A percentile compares a stretch with the other conserved stretches of the same genome.
Conservation (phyloP, 1,140 invertebrate species). For the Oryctes rhinoceros region DNA sequence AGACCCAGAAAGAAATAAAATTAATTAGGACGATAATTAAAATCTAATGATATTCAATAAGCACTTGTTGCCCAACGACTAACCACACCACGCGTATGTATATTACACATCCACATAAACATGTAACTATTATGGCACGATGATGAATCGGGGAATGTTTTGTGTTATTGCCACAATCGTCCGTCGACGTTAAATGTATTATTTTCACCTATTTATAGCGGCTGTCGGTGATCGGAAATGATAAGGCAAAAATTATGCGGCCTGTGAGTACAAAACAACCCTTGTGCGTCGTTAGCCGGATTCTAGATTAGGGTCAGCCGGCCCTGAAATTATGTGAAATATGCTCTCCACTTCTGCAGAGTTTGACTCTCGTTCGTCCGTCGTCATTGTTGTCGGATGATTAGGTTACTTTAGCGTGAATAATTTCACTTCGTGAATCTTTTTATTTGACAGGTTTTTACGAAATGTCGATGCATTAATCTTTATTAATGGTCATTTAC, state of each 20-base stretch:
- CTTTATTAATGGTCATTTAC: too few relatives aligned
- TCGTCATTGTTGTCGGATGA: background rate
- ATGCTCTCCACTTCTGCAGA: background rate
- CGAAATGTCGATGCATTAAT: too few relatives aligned
- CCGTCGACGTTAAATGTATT: slow-evolving; percentile 1
- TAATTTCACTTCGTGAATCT: background rate
- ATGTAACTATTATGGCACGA: background rate
- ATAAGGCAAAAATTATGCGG: slow-evolving; percentile 37
- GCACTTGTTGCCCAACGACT: too few relatives aligned
- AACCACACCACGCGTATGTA: too few relatives aligned
- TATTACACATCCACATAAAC: background rate
- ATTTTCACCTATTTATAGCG: slow-evolving; percentile 31
- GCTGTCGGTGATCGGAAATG: slow-evolving; percentile 32
- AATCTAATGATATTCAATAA: too few relatives aligned
- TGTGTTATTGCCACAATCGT: slow-evolving; percentile 15
- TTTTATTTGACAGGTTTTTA: background rate
- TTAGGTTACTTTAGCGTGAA: background rate
- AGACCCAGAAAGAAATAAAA: too few relatives aligned
- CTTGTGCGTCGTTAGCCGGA: background rate
- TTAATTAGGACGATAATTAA: too few relatives aligned
- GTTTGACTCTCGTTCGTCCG: background rate
- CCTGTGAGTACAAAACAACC: slow-evolving; percentile 28
- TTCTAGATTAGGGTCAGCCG: slow-evolving; percentile 29
- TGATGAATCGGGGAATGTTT: background rate
- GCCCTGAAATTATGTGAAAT: slow-evolving; percentile 33